Base-by-base conservation (phyloP, 1,140 invertebrate species). In the Conus ventricosus region DNA sequence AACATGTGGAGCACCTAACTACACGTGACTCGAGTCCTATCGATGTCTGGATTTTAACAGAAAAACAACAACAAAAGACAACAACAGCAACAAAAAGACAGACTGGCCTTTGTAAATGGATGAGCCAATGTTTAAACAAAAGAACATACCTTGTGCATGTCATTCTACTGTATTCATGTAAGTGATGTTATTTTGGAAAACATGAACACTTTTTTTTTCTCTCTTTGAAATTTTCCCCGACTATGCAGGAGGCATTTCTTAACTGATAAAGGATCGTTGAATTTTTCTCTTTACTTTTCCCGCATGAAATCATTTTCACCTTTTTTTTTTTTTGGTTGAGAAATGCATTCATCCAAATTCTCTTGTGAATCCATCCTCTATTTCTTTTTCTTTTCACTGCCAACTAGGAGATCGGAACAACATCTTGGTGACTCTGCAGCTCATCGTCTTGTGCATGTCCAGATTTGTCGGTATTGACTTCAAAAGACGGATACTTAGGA, bases 191-290 rank as follows among this genome's bases (percentile, higher is more conserved):
- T 78, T 78, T 78, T 78, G 25, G 39, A 75, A 78, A 78, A 4
- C 25, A 39, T 78, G 76, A 27, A 78, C 57, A 60, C 4, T 60
- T 60, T 60, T 60, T 60, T 60, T 60, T 60, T 39, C 25, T 39
- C 39, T 78, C 15, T 78, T 39, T 6, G 11, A 78, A 78, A 78
- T 75, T 78, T 39, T 78, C 25, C 76, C 23, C 76, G 7, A 78
- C 76, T 78, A 78, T 78, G 76, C 76, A 78, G 76, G 76, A 39
- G 76, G 76, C 76, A 39, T 78, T 78, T 78, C 39, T 25, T n/a
- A 20, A 75, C 17, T 78, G 57, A 60, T 11, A 60, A 39, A 60
- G 25, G 15, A 78, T 78, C 27, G 76, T 78, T 78, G 11, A 39
- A 78, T 8, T 7, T n/a, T 75, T 75, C 23, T 75, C 13, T 75